Evolutionary conservation across 2,888 invertebrate species (phyloP).

Genomic region (Thyatira batis): DNA sequence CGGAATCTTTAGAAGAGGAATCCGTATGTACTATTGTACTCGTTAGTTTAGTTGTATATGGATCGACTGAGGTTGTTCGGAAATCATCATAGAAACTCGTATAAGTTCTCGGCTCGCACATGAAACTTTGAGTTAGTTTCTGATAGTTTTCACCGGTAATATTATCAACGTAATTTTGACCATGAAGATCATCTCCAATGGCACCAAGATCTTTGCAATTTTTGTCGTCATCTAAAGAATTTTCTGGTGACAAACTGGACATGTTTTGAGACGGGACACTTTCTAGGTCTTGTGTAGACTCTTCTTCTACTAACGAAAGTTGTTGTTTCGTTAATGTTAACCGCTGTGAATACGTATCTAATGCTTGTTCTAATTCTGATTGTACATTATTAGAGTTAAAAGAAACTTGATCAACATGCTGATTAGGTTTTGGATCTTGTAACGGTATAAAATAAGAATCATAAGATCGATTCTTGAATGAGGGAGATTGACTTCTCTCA

Average conservation of each 20-base stretch:
- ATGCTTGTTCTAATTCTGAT: constrained; percentile 53
- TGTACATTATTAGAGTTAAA: constrained; percentile 46
- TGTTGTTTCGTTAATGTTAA: constrained; percentile 66
- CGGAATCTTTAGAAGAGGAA: constrained; percentile 74
- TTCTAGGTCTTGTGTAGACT: constrained; percentile 74
- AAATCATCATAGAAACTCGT: constrained; percentile 70
- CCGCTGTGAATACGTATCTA: constrained; percentile 60
- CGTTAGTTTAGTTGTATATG: constrained; percentile 53
- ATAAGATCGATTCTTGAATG: constrained; percentile 51
- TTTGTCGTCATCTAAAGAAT: constrained; percentile 44
- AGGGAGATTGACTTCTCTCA: constrained; percentile 51
- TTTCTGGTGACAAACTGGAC: constrained; percentile 60
- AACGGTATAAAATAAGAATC: constrained; percentile 68
- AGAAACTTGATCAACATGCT: constrained; percentile 46
- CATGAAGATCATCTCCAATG: constrained; percentile 28
- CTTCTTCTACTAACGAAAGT: constrained; percentile 77
- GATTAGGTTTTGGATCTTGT: constrained; percentile 40
- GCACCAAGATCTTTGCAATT: constrained; percentile 24
- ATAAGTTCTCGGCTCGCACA: constrained; percentile 59
- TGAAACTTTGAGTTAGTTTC: constrained; percentile 38
- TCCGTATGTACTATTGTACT: constrained; percentile 64
- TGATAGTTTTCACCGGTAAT: constrained; percentile 37
- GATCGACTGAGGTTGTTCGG: constrained; percentile 39
- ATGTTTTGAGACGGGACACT: constrained; percentile 66
- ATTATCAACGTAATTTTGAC: constrained; percentile 33